Percentiles rank a stretch among this genome's conserved stretches.
Evolutionary conservation across 1,140 invertebrate species (phyloP).

Genomic region (Scylla paramamosain): DNA sequence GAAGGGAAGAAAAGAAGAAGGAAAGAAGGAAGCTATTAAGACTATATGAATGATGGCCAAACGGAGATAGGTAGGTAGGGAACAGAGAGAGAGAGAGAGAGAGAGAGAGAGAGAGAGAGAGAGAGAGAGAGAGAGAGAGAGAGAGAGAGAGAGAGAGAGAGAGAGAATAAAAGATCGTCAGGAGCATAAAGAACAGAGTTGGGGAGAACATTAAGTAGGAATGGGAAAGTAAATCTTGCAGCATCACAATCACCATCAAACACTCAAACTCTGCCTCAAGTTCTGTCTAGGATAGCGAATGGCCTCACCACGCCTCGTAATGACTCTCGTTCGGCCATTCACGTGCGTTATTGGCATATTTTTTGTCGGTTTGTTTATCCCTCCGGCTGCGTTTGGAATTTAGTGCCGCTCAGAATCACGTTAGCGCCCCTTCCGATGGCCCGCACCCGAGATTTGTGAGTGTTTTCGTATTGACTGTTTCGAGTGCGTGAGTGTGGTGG

Average conservation of each 20-base stretch:
- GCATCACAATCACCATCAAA: not conserved
- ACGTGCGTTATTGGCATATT: not conserved
- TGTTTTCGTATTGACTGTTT: not conserved
- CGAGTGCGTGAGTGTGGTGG: not conserved
- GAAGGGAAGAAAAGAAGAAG: not conserved
- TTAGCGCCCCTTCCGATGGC: not conserved
- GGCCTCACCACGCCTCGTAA: not conserved
- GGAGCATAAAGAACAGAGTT: too few relatives aligned
- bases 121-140: constrained; percentile 53
- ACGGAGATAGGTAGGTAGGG: not conserved
- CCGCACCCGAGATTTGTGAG: not conserved
- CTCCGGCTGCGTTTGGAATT: not conserved
- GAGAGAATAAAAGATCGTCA: not conserved
- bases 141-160: constrained; percentile 14
- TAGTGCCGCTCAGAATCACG: not conserved
- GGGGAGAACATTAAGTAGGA: too few relatives aligned
- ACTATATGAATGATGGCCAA: not conserved
- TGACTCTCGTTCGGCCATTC: not conserved
- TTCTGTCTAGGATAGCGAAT: not conserved
- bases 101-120: constrained; percentile 63
- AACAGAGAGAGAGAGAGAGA: not conserved
- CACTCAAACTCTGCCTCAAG: not conserved
- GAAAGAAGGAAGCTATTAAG: not conserved
- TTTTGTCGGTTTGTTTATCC: not conserved
- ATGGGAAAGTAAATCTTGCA: not conserved